phyloP scores from a whole-genome alignment of 2,113 vertebrate genomes.

The Sinocyclocheilus rhinocerous region DNA sequence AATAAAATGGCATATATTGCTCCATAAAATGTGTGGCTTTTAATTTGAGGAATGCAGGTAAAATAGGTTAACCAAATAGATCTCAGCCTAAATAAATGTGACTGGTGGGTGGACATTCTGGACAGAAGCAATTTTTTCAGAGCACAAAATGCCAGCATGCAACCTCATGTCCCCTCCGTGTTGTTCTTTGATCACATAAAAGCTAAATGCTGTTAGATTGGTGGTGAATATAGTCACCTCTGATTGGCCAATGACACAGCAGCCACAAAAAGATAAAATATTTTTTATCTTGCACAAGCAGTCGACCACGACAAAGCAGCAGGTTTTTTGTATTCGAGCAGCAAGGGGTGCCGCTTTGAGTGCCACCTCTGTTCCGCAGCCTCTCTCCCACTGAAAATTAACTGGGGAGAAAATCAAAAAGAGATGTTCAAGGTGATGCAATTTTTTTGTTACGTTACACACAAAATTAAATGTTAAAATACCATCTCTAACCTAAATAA shows the following conservation, averaged over 20 bases:
- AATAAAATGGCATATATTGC: not conserved
- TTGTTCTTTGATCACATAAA: not conserved
- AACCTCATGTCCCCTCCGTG: not conserved
- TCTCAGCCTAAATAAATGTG: not conserved
- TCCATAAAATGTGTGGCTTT: not conserved
- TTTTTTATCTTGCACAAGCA: not conserved
- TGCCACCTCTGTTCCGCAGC: not conserved
- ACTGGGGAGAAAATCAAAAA: not conserved
- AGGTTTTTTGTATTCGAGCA: not conserved
- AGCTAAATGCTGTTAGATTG: constrained; percentile 12
- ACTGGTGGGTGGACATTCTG: not conserved
- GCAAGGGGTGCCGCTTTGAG: not conserved
- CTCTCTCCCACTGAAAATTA: not conserved
- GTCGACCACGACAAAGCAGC: not conserved
- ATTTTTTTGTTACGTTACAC: not conserved
- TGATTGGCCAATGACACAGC: not conserved
- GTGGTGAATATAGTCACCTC: too few species aligned
- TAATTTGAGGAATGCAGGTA: not conserved
- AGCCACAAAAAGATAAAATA: not conserved
- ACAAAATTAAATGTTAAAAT: not conserved
- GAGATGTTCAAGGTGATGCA: not conserved
- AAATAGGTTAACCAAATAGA: not conserved
- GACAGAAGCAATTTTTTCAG: not conserved
- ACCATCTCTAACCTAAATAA: not conserved
- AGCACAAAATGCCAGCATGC: not conserved